These are phyloP conservation scores for Drosophila persimilis DNA, from an alignment of 1,140 invertebrate genomes.

Conservation along the genomic window DNA sequence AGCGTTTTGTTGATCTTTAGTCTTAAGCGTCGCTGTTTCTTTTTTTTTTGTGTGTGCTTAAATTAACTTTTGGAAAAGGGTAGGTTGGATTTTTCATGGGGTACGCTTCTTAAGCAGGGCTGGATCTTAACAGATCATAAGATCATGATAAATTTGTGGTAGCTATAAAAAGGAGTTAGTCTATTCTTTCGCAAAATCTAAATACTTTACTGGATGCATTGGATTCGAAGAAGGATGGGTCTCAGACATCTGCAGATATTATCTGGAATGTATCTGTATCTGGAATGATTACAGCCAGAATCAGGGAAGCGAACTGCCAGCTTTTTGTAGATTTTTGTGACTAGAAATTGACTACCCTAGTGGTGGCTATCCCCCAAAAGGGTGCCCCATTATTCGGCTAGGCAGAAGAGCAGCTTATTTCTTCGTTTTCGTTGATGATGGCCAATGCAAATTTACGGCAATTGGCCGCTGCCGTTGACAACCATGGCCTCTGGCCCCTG, in stretches of 20 bases:
- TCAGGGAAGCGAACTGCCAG: too few relatives aligned
- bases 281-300: too few relatives aligned
- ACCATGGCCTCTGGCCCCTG: slow-evolving; percentile 11
- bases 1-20: slow-evolving; percentile 69
- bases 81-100: slow-evolving; percentile 1
- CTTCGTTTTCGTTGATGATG: slow-evolving; percentile 52
- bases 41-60: not conserved
- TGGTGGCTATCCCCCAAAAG: not conserved
- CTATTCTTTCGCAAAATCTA: too few relatives aligned
- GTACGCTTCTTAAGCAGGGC: not conserved
- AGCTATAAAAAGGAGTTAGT: too few relatives aligned
- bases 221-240: too few relatives aligned
- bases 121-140: too few relatives aligned
- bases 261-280: too few relatives aligned
- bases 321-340: too few relatives aligned
- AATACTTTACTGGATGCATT: too few relatives aligned
- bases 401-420: slow-evolving; percentile 11
- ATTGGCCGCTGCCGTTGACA: slow-evolving; percentile 70
- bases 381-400: slow-evolving; percentile 10
- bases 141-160: too few relatives aligned
- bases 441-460: slow-evolving; percentile 71
- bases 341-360: too few relatives aligned
- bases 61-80: not conserved
- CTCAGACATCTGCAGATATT: too few relatives aligned
- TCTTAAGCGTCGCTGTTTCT: slow-evolving; percentile 59